phyloP scores from a whole-genome alignment of 64 coral and sea anemone genomes.

The Porites lutea region DNA sequence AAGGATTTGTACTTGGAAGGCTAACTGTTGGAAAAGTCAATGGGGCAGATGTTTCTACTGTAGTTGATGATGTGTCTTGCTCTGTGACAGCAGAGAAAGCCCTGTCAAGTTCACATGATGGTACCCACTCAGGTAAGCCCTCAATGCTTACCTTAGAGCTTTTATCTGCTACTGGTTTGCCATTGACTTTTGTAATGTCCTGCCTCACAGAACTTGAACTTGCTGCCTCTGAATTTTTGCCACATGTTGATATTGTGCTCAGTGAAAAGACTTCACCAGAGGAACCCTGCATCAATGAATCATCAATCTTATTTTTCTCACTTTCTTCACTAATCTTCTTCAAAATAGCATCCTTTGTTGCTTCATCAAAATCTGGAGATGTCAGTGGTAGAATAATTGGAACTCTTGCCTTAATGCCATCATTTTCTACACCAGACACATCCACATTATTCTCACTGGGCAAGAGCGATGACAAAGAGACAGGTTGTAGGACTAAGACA shows the following conservation, averaged over 20 bases:
- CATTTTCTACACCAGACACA: neutral
- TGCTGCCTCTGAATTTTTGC: neutral
- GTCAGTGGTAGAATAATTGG: conserved; percentile 37
- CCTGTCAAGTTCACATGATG: conserved; percentile 47
- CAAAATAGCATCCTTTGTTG: conserved; percentile 41
- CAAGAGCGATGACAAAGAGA: neutral
- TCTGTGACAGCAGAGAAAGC: conserved; percentile 38
- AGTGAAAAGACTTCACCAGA: neutral
- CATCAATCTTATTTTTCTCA: neutral
- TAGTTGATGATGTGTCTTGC: neutral
- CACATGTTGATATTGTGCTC: neutral
- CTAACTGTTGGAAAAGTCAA: conserved; percentile 19
- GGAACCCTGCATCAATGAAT: neutral
- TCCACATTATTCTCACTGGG: neutral
- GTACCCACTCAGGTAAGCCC: conserved; percentile 27
- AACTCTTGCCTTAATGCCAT: neutral
- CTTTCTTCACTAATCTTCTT: neutral
- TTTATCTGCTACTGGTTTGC: neutral
- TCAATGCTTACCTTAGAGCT: neutral
- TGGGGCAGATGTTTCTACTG: neutral
- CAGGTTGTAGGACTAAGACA: conserved; percentile 56
- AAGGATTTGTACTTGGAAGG: conserved; percentile 54
- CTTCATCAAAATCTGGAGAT: neutral
- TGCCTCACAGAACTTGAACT: neutral
- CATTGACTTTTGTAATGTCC: neutral